A percentile compares a stretch with the other conserved stretches of the same genome.
phyloP scores from a whole-genome alignment of 2,113 vertebrate species.

The pig (Sus scrofa) region DNA sequence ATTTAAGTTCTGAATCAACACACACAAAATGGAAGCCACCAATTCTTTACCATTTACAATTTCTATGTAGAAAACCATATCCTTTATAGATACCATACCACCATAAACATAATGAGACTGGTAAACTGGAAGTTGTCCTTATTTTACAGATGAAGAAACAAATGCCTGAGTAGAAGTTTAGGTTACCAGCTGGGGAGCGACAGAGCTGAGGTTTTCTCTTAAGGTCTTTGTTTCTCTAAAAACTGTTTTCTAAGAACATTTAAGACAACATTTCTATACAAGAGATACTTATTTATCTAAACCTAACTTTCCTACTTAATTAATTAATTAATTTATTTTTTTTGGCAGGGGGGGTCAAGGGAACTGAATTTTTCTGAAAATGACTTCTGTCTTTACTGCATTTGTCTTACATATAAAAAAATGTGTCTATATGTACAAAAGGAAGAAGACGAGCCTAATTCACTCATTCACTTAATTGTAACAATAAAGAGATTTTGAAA shows the following conservation, averaged over 20 bases:
- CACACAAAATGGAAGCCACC: not conserved
- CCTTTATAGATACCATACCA: not conserved
- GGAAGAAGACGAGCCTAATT: not conserved
- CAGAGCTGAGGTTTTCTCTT: not conserved
- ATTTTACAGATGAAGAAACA: slow-evolving; percentile 41
- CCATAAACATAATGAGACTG: not conserved
- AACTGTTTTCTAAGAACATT: not conserved
- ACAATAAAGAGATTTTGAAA: not conserved
- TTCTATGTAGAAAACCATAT: not conserved
- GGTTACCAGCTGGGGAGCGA: not conserved
- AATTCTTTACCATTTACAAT: not conserved
- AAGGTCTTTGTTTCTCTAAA: not conserved
- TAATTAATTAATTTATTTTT: too few relatives aligned
- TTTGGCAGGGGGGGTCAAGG: fast-evolving
- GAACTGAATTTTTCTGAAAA: not conserved
- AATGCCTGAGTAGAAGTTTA: not conserved
- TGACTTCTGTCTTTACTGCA: not conserved
- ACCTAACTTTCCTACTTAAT: not conserved
- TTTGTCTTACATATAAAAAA: not conserved
- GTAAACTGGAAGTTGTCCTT: not conserved
- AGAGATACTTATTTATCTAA: not conserved
- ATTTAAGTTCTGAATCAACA: not conserved
- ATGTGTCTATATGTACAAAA: not conserved
- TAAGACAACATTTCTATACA: not conserved
- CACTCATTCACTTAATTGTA: not conserved